A percentile compares a stretch with the other conserved stretches of the same genome.
Evolutionary conservation across 1,140 invertebrate species (phyloP).

Genomic region (Drosophila subpulchrella): DNA sequence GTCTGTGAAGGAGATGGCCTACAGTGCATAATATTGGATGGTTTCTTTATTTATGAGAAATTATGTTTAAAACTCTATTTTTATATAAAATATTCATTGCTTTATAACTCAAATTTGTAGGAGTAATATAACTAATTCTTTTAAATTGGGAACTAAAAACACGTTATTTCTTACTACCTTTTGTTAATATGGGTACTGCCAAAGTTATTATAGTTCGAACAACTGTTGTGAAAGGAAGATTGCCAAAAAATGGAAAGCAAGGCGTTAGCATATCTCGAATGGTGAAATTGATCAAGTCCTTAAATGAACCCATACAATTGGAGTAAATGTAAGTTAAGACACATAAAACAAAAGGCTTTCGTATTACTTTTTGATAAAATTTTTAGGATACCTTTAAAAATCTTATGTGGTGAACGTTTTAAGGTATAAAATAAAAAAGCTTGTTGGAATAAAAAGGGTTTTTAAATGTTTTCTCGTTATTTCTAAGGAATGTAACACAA

Average conservation of each 20-base stretch:
- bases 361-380: too few relatives aligned
- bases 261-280: slow-evolving; percentile 13
- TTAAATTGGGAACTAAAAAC: too few relatives aligned
- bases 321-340: not conserved
- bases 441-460: too few relatives aligned
- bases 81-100: not conserved
- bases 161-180: too few relatives aligned
- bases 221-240: slow-evolving; percentile 3
- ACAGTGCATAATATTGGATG: slow-evolving; percentile 3
- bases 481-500: too few relatives aligned
- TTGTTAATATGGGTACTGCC: slow-evolving; percentile 2
- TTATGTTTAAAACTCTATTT: too few relatives aligned
- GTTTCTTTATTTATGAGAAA: too few relatives aligned
- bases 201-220: slow-evolving; percentile 33
- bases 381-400: too few relatives aligned
- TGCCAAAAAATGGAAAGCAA: slow-evolving; percentile 2
- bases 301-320: not conserved
- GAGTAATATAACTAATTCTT: not conserved
- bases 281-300: slow-evolving; percentile 13
- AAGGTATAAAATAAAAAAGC: too few relatives aligned
- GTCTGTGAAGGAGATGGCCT: not conserved
- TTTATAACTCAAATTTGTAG: not conserved
- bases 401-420: too few relatives aligned
- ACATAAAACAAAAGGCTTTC: not conserved
- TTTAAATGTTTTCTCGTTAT: not conserved